phyloP scores from a whole-genome alignment of 2,888 invertebrate genomes.

The Magallana nippona region DNA sequence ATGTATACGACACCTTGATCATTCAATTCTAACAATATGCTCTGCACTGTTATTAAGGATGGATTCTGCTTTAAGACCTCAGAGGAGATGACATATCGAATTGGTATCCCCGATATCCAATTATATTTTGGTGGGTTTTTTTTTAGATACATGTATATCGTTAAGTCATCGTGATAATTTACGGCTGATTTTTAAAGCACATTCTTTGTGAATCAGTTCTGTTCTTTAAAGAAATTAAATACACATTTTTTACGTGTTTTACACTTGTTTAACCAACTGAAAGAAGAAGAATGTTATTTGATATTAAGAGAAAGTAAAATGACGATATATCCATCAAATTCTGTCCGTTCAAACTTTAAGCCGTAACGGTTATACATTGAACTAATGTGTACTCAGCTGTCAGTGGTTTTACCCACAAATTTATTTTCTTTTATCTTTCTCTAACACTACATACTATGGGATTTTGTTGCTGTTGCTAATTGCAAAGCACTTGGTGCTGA shows the following conservation, averaged over 20 bases:
- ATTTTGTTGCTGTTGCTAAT: too few species aligned
- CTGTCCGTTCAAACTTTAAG: too few species aligned
- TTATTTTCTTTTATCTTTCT: too few species aligned
- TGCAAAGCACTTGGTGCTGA: too few species aligned
- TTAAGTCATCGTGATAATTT: slow-evolving; percentile 13
- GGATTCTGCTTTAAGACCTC: neutral
- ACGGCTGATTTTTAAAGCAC: neutral
- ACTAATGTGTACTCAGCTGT: too few species aligned
- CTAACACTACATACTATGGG: too few species aligned
- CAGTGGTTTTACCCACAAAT: too few species aligned
- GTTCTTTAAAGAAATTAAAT: neutral
- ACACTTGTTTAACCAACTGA: neutral
- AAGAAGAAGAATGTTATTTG: neutral
- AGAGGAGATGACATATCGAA: neutral
- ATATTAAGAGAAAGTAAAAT: neutral
- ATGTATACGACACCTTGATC: neutral
- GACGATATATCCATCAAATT: too few species aligned
- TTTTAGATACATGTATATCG: neutral
- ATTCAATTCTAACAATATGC: neutral
- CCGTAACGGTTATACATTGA: too few species aligned
- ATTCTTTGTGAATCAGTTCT: neutral
- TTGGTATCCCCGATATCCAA: neutral
- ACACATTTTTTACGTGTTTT: neutral
- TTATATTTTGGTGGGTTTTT: neutral
- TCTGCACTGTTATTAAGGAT: neutral